Evolutionary conservation across 2,113 vertebrate species (phyloP), one percentile per base, ranked within the genome.

Genomic region (Gymnogyps californianus): DNA sequence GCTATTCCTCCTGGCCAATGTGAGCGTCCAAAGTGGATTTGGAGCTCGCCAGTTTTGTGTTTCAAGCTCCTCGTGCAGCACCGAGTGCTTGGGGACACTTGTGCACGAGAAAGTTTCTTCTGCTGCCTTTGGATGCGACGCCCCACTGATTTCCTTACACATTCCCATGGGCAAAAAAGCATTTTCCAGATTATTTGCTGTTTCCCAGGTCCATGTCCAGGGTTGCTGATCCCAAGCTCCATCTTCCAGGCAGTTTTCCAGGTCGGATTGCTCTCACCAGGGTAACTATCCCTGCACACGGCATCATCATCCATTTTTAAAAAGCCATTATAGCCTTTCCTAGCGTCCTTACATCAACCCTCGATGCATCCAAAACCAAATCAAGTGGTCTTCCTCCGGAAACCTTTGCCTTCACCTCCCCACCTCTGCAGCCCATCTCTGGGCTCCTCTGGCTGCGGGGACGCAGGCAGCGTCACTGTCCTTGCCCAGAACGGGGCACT

Each of bases 91-190:
- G 21, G 54, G 75, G 32, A 82, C 24, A 6, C 11, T 2, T 16
- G 52, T 0, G 2, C 36, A 11, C 2, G 0, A 3, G 29, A 32
- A 58, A 62, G 4, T 21, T 40, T 46, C 82, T 90, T 12, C 72
- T 7, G 8, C 46, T 57, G 57, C 46, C 40, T 80, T 44, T 10
- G 55, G 61, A 54, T 18, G 44, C 0, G 1, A 44, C 0, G 0
- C 13, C 47, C 49, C 44, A 8, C 16, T 0, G 0, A 1, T 32
- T 67, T 19, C 65, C 64, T 24, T 2, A 9, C 16, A 2, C 3
- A 0, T 29, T 36, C 15, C 62, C 64, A 3, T 3, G n/a, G 40
- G 19, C 32, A 34, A 26, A 76, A 7, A 6, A 32, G 36, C 12
- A 3, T 51, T 52, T 93, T 62, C 58, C 47, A 20, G 29, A 34